Evolutionary conservation across 2,888 invertebrate genomes (phyloP).

Genomic region (Heteromyza rotundicornis): DNA sequence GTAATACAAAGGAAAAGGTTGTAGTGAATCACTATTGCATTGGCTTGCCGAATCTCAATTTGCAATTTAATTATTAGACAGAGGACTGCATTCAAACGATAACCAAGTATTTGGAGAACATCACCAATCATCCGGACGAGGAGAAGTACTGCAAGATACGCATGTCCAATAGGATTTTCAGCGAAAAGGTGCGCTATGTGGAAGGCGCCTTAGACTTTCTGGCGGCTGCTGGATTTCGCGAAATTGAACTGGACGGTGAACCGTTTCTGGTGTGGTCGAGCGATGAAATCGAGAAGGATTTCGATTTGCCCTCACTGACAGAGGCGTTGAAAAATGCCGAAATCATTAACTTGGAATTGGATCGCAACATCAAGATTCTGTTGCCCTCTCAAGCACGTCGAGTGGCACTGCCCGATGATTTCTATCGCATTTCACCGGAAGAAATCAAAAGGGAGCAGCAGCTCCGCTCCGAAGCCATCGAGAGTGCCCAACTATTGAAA

Average conservation of each 20-base stretch:
- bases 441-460: slow-evolving; percentile 86
- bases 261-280: slow-evolving; percentile 73
- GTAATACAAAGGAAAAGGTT: slow-evolving; percentile 76
- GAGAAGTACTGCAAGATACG: slow-evolving; percentile 91
- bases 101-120: slow-evolving; percentile 88
- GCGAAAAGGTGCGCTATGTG: slow-evolving; percentile 79
- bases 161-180: slow-evolving; percentile 77
- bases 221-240: slow-evolving; percentile 81
- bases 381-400: slow-evolving; percentile 76
- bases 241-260: slow-evolving; percentile 69
- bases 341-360: slow-evolving; percentile 81
- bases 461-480: slow-evolving; percentile 75
- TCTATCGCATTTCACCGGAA: slow-evolving; percentile 80
- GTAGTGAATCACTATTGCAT: too few species aligned
- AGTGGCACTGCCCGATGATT: slow-evolving; percentile 79
- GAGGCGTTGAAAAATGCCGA: slow-evolving; percentile 83
- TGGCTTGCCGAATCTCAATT: too few species aligned
- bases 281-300: slow-evolving; percentile 63
- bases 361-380: slow-evolving; percentile 85
- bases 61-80: slow-evolving; percentile 65
- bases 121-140: slow-evolving; percentile 82
- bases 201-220: slow-evolving; percentile 84
- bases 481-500: slow-evolving; percentile 81
- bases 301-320: slow-evolving; percentile 68
- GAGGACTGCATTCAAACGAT: slow-evolving; percentile 84